phyloP scores from a whole-genome alignment of 1,140 invertebrate genomes.

The Drepana arcuata region DNA sequence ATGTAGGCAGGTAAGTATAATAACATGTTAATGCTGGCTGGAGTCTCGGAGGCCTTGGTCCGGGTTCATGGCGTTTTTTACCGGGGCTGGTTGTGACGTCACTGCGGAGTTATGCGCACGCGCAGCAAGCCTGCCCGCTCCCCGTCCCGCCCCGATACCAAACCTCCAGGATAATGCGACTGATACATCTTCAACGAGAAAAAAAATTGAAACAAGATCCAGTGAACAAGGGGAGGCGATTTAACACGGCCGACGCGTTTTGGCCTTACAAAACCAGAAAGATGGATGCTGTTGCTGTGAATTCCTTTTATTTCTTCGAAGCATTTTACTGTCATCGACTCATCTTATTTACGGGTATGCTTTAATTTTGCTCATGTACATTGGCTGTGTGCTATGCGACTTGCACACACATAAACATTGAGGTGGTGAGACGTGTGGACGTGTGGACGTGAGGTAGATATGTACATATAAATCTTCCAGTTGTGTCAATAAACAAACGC shows the following conservation, averaged over 20 bases:
- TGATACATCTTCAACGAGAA: slow-evolving; percentile 51
- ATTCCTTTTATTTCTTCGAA: background rate
- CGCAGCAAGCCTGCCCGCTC: slow-evolving; percentile 18
- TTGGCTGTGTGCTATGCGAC: too few species aligned
- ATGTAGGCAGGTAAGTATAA: slow-evolving; percentile 25
- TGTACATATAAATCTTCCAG: too few species aligned
- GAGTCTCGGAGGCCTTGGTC: slow-evolving; percentile 46
- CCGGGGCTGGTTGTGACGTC: slow-evolving; percentile 47
- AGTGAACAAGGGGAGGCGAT: slow-evolving; percentile 41
- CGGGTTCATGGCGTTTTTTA: slow-evolving; percentile 62
- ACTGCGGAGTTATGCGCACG: slow-evolving; percentile 54
- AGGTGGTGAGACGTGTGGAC: too few species aligned
- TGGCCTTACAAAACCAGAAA: slow-evolving; percentile 35
- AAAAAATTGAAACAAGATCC: slow-evolving; percentile 52
- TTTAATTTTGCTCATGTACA: too few species aligned
- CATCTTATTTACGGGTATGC: background rate
- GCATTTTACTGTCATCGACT: background rate
- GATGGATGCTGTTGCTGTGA: slow-evolving; percentile 8
- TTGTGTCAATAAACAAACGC: too few species aligned
- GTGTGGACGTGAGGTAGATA: too few species aligned
- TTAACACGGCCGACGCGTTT: slow-evolving; percentile 46
- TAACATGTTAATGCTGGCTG: slow-evolving; percentile 52
- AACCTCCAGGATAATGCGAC: slow-evolving; percentile 56
- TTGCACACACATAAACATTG: too few species aligned
- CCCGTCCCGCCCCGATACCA: slow-evolving; percentile 41